phyloP scores from a whole-genome alignment of 2,888 invertebrate genomes.

The Volucella inflata region DNA sequence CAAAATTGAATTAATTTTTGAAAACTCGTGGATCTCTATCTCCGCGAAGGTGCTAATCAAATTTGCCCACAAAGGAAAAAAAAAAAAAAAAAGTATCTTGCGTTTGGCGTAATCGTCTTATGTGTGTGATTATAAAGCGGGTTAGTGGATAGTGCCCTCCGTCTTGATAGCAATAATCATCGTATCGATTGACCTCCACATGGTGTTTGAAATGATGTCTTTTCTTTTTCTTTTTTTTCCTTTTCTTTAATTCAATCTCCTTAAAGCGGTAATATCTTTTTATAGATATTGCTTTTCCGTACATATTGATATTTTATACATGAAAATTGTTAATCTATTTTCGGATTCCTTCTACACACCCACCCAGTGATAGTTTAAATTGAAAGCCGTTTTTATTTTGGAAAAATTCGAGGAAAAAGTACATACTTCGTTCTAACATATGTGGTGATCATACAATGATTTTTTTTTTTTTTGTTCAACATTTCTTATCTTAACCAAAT shows the following conservation, averaged over 20 bases:
- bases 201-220: constrained; percentile 51
- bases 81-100: constrained; percentile 40
- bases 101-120: constrained; percentile 26
- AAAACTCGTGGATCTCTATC: constrained; percentile 26
- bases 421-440: constrained; percentile 29
- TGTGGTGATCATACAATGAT: constrained; percentile 42
- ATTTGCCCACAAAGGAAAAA: constrained; percentile 27
- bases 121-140: constrained; percentile 53
- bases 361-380: constrained; percentile 57
- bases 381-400: constrained; percentile 53
- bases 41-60: constrained; percentile 58
- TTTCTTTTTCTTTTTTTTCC: constrained; percentile 29
- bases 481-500: constrained; percentile 58
- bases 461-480: not conserved
- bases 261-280: constrained; percentile 62
- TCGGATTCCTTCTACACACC: constrained; percentile 52
- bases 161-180: constrained; percentile 27
- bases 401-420: constrained; percentile 10
- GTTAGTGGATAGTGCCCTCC: constrained; percentile 58
- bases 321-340: constrained; percentile 44
- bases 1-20: constrained; percentile 47
- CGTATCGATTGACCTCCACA: constrained; percentile 66
- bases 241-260: constrained; percentile 61
- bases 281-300: constrained; percentile 50
- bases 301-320: constrained; percentile 33